Evolutionary conservation across 1,140 invertebrate genomes (phyloP).

Genomic region (Pseudomyrmex gracilis): DNA sequence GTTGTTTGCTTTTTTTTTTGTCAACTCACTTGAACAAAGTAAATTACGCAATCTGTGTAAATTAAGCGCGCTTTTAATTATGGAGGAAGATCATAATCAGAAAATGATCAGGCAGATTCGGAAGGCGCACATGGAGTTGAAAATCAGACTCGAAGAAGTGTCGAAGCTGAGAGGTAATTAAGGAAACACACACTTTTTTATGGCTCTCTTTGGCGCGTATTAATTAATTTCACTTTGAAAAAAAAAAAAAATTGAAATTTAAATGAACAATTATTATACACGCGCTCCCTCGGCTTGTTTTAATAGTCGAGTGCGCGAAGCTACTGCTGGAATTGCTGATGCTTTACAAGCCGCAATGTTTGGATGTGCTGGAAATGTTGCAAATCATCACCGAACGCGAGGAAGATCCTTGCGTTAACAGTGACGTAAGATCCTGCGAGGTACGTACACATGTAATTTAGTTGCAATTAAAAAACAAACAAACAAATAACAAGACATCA

Average conservation of each 20-base stretch:
- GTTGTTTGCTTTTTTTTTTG: not conserved
- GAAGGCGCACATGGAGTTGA: slow-evolving; percentile 48
- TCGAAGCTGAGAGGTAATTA: slow-evolving; percentile 59
- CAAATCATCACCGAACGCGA: not conserved
- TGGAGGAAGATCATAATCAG: not conserved
- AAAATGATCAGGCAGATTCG: slow-evolving; percentile 11
- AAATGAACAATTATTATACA: not conserved
- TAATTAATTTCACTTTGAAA: not conserved
- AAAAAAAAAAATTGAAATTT: too few relatives aligned
- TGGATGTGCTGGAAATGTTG: slow-evolving; percentile 60
- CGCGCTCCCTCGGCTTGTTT: not conserved
- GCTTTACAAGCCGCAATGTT: slow-evolving; percentile 48
- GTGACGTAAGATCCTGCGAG: not conserved
- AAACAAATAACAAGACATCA: not conserved
- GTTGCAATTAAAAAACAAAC: too few relatives aligned
- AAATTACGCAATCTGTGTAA: not conserved
- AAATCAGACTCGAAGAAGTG: slow-evolving; percentile 48
- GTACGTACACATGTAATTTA: too few relatives aligned
- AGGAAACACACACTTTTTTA: not conserved
- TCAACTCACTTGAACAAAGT: not conserved
- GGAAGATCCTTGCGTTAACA: not conserved
- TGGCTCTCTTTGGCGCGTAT: too few relatives aligned
- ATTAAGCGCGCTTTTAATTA: not conserved
- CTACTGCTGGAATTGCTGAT: slow-evolving; percentile 59
- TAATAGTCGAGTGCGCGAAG: slow-evolving; percentile 58